These are phyloP conservation scores for Andrena bucephala DNA, from an alignment of 2,888 invertebrate species.

Conservation along the genomic window DNA sequence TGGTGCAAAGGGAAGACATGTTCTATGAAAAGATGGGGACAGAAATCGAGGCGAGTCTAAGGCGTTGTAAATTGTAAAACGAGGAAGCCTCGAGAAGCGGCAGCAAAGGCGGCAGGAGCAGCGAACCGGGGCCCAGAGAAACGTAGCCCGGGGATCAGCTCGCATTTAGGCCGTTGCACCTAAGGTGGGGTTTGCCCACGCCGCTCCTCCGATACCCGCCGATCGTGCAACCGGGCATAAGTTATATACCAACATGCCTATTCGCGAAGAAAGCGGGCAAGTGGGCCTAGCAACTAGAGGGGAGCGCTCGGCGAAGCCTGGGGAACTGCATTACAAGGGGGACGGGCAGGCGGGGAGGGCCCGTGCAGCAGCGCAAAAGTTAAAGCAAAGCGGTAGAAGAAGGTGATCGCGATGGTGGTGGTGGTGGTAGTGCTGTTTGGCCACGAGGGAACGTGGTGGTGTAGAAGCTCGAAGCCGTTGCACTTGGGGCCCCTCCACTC, in stretches of 20 bases:
- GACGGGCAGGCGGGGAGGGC: constrained; percentile 30
- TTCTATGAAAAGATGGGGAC: background rate
- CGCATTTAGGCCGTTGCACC: constrained; percentile 84
- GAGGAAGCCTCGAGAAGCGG: constrained; percentile 22
- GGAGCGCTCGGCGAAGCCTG: constrained; percentile 60
- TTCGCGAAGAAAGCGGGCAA: constrained; percentile 79
- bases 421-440: constrained; percentile 50
- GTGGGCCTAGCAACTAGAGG: constrained; percentile 83
- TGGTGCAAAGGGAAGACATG: background rate
- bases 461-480: constrained; percentile 66
- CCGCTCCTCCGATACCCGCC: constrained; percentile 55
- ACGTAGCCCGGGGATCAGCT: constrained; percentile 79
- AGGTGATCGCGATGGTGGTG: constrained; percentile 44
- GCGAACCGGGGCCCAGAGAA: constrained; percentile 65
- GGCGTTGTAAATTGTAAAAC: constrained; percentile 12
- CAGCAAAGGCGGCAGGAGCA: constrained; percentile 11
- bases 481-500: constrained; percentile 57
- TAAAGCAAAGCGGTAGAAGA: constrained; percentile 56
- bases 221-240: constrained; percentile 61
- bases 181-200: constrained; percentile 76
- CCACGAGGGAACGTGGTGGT: constrained; percentile 45
- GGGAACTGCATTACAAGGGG: constrained; percentile 56
- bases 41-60: background rate
- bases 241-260: constrained; percentile 70
- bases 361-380: constrained; percentile 44